Base-by-base conservation (phyloP, 2,888 invertebrate species). In the Pristionchus mayeri region DNA sequence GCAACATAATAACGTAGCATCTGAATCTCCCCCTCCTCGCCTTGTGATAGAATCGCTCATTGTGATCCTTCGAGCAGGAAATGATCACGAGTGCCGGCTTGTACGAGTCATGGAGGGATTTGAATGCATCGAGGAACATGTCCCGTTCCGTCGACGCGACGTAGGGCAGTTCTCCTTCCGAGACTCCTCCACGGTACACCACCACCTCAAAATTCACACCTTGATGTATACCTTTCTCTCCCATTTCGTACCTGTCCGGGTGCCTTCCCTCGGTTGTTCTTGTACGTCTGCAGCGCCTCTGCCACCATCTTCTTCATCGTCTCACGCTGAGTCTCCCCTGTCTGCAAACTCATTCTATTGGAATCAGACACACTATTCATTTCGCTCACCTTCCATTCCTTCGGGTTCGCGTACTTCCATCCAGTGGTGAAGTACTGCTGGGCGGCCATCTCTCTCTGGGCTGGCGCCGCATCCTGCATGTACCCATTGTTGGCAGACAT, bases 31-130 rank as follows among this genome's bases (percentile, higher is more conserved):
- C 11, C 54, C 34, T 21, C 2, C 34, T 71, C 44, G 57, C 84
- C 84, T 67, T 75, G 16, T 30, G 82, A 21, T 84, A 84, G 84
- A 84, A 75, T 34, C 84, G 50, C 50, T 84, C 84, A 24, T 75
- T 67, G 84, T 84, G 84, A 7, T 84, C 84, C 84, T 84, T 84
- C 44, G 44, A 63, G n/a, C 21, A 34, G 21, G 71, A 71, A 30
- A 84, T 75, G n/a, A 84, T 50, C 24, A 50, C 48, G 75, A 84
- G 24, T 11, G 21, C 40, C 21, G 84, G 84, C 7, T 71, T 75
- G 44, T 84, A 84, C 21, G 30, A 7, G 27, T 52, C 44, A 9
- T 21, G 4, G n/a, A 84, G 75, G 13, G 50, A 16, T 18, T 21
- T 24, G 75, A 67, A 84, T 7, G 84, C 75, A 11, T n/a, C 37